A percentile compares a stretch with the other conserved stretches of the same genome.
These are phyloP conservation scores for Drosophila ananassae DNA, from an alignment of 1,140 invertebrate genomes.

Conservation along the genomic window DNA sequence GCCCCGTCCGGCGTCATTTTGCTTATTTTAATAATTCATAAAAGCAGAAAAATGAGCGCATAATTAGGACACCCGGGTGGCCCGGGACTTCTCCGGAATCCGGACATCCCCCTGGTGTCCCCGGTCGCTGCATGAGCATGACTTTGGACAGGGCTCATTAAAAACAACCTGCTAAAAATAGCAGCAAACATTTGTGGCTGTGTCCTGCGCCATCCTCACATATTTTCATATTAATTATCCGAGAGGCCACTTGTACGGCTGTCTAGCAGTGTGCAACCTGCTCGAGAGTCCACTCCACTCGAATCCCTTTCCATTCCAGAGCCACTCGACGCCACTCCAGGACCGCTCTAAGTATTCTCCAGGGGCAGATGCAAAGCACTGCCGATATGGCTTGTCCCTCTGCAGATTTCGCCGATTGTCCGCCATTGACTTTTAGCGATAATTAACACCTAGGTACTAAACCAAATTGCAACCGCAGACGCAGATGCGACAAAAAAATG, in stretches of 20 bases:
- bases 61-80: conserved; percentile 71
- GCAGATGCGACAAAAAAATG: conserved; percentile 59
- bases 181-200: conserved; percentile 65
- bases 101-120: background rate
- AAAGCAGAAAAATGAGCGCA: conserved; percentile 59
- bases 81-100: conserved; percentile 25
- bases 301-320: conserved; percentile 7
- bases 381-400: conserved; percentile 42
- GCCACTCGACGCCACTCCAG: conserved; percentile 27
- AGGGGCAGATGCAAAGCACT: conserved; percentile 70
- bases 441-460: conserved; percentile 80
- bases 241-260: conserved; percentile 56
- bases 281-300: conserved; percentile 8
- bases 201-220: conserved; percentile 51
- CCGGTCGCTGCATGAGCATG: conserved; percentile 15
- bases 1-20: conserved; percentile 60
- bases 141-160: conserved; percentile 67
- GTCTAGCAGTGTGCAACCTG: conserved; percentile 34
- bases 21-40: conserved; percentile 80
- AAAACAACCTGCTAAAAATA: conserved; percentile 74
- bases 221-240: conserved; percentile 83
- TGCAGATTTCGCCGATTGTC: conserved; percentile 75
- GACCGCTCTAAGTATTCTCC: conserved; percentile 51
- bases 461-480: conserved; percentile 69
- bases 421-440: conserved; percentile 81